Evolutionary conservation across 2,113 vertebrate genomes (phyloP).

Genomic region (Morphnarchus princeps): DNA sequence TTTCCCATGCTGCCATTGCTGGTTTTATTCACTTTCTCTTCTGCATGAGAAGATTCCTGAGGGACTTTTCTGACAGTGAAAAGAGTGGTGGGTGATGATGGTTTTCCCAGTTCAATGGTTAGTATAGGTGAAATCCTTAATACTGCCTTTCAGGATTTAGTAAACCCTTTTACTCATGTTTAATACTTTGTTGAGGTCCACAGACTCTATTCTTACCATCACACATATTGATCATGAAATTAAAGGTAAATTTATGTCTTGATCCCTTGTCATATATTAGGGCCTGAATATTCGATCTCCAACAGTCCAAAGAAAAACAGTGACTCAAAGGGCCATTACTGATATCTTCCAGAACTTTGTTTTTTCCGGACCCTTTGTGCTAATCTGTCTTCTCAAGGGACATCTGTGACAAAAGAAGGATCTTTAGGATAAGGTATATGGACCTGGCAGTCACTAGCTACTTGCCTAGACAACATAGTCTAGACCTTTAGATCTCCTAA

Average conservation of each 20-base stretch:
- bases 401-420: not conserved
- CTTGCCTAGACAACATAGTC: not conserved
- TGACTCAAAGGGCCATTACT: not conserved
- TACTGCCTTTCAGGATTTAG: not conserved
- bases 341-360: not conserved
- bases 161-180: not conserved
- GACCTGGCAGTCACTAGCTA: not conserved
- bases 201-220: not conserved
- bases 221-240: not conserved
- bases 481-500: not conserved
- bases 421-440: not conserved
- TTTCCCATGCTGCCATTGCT: not conserved
- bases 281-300: not conserved
- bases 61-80: not conserved
- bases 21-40: not conserved
- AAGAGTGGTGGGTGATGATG: not conserved
- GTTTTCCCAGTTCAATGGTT: not conserved
- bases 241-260: not conserved
- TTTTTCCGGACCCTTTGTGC: not conserved
- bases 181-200: not conserved
- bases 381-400: not conserved
- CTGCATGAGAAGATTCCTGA: rapidly evolving
- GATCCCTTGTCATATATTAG: not conserved
- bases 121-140: not conserved
- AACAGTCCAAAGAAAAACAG: not conserved